phyloP scores from a whole-genome alignment of 2,888 invertebrate genomes.

The Drosophila antonietae region DNA sequence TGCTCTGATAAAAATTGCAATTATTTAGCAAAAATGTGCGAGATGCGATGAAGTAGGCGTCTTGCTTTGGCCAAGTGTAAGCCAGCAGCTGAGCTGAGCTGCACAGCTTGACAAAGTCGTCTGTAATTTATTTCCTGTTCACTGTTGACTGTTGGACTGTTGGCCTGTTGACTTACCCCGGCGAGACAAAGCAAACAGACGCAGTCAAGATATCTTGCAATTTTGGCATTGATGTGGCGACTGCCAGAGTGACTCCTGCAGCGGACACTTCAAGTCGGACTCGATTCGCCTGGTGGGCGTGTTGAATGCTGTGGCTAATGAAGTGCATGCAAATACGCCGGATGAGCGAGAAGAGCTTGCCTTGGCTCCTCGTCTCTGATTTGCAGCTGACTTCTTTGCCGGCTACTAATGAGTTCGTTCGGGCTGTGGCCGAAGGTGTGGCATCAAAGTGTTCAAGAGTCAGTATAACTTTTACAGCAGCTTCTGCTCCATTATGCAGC shows the following conservation, averaged over 20 bases:
- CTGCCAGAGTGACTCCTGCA: slow-evolving; percentile 8
- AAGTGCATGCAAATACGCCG: slow-evolving; percentile 72
- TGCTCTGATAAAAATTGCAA: slow-evolving; percentile 75
- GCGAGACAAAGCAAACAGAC: slow-evolving; percentile 56
- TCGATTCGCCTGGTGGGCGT: slow-evolving; percentile 44
- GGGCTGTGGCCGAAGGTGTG: slow-evolving; percentile 57
- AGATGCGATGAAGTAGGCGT: slow-evolving; percentile 28
- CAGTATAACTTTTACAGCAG: slow-evolving; percentile 41
- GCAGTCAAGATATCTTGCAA: slow-evolving; percentile 56
- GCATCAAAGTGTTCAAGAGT: slow-evolving; percentile 32
- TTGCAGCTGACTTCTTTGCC: slow-evolving; percentile 37
- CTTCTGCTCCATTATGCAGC: slow-evolving; percentile 47
- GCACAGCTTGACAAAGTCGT: slow-evolving; percentile 69
- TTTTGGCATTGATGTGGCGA: slow-evolving; percentile 71
- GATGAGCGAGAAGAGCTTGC: slow-evolving; percentile 7
- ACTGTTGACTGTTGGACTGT: slow-evolving; percentile 29
- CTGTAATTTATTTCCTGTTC: slow-evolving; percentile 72
- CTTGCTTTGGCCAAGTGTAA: slow-evolving; percentile 40
- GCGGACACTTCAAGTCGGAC: slow-evolving; percentile 27
- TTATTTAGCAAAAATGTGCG: slow-evolving; percentile 74
- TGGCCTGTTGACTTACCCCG: slow-evolving; percentile 60
- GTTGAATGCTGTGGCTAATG: slow-evolving; percentile 66
- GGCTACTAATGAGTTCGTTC: slow-evolving; percentile 63
- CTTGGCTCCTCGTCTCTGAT: slow-evolving; percentile 24
- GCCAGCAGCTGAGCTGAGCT: slow-evolving; percentile 16